These are phyloP conservation scores for Lasioglossum pauxillum DNA, from an alignment of 2,888 invertebrate species.

Conservation along the genomic window DNA sequence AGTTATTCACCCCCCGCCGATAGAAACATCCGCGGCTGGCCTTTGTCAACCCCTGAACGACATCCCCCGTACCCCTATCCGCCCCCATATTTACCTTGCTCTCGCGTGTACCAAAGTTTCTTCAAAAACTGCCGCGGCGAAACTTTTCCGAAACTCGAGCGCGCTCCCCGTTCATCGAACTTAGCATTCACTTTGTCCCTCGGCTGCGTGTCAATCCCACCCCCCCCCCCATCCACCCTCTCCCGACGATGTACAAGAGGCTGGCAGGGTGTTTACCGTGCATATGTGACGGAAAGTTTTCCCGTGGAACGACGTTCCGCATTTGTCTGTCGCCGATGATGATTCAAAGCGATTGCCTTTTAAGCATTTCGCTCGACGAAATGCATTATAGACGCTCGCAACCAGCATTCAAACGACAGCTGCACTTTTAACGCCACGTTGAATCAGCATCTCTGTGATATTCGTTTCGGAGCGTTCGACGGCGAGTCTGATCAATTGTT, in stretches of 20 bases:
- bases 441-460: not conserved
- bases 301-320: not conserved
- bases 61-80: not conserved
- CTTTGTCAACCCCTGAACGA: slow-evolving; percentile 22
- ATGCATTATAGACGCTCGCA: not conserved
- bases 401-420: not conserved
- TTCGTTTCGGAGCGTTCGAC: not conserved
- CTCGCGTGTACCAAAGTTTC: slow-evolving; percentile 53
- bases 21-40: slow-evolving; percentile 28
- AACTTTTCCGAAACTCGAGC: slow-evolving; percentile 13
- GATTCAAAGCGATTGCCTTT: slow-evolving; percentile 3
- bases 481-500: not conserved
- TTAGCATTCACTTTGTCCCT: slow-evolving; percentile 55
- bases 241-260: not conserved
- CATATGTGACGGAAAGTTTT: slow-evolving; percentile 4
- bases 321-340: not conserved
- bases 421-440: not conserved
- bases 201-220: not conserved
- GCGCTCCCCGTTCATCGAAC: slow-evolving; percentile 2
- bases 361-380: not conserved
- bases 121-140: slow-evolving; percentile 51
- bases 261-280: not conserved
- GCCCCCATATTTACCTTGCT: slow-evolving; percentile 42
- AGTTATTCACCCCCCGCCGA: slow-evolving; percentile 9
- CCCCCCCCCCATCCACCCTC: not conserved